These are phyloP conservation scores for Drosophila barbarae DNA, from an alignment of 2,888 invertebrate genomes.

Conservation along the genomic window DNA sequence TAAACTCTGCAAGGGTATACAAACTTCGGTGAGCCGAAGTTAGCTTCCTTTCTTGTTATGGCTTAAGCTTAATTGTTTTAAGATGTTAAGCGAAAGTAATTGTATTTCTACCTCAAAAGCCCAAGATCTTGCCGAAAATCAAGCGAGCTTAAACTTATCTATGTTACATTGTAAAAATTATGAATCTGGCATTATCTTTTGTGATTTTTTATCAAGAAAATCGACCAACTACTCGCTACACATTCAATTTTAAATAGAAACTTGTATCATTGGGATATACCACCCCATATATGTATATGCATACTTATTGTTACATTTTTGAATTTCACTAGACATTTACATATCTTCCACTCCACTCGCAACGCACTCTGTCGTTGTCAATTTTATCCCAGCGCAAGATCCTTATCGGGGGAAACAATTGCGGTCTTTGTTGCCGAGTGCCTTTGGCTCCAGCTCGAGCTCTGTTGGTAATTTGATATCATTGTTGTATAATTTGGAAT, in stretches of 20 bases:
- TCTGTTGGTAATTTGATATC: constrained; percentile 68
- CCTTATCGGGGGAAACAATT: constrained; percentile 57
- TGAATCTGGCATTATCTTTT: too few species aligned
- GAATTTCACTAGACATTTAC: constrained; percentile 63
- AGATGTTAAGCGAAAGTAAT: background rate
- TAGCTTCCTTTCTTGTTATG: too few species aligned
- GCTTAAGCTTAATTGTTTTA: too few species aligned
- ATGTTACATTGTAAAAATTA: too few species aligned
- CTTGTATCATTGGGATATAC: background rate
- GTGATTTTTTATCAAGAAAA: too few species aligned
- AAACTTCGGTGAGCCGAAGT: too few species aligned
- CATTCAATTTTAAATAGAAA: background rate
- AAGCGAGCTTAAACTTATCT: too few species aligned
- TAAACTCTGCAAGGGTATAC: too few species aligned
- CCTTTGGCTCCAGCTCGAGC: constrained; percentile 1
- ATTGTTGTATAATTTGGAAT: constrained; percentile 72
- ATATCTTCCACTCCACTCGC: constrained; percentile 36
- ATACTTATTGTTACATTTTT: constrained; percentile 43
- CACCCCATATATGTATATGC: background rate
- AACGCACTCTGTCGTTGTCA: constrained; percentile 9
- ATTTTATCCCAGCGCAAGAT: constrained; percentile 20
- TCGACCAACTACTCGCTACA: background rate
- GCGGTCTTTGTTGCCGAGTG: constrained; percentile 51
- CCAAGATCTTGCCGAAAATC: too few species aligned
- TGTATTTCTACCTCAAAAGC: too few species aligned